These are phyloP conservation scores for Platalea minor DNA, from an alignment of 2,797 vertebrate species.

Conservation along the genomic window DNA sequence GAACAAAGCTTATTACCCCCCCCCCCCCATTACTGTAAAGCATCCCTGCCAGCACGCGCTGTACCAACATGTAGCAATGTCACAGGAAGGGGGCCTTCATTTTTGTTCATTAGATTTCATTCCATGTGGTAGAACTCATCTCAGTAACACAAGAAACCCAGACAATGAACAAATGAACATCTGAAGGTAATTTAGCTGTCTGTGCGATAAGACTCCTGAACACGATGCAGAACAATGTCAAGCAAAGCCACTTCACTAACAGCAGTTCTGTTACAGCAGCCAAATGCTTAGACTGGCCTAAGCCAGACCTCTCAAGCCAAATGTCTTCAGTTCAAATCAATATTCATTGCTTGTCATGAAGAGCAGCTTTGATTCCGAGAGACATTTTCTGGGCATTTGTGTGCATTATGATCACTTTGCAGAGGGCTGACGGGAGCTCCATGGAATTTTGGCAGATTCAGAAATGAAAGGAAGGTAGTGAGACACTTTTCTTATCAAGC, in stretches of 20 bases:
- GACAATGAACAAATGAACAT: neutral
- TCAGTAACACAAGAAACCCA: neutral
- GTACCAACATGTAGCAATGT: neutral
- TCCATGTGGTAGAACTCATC: neutral
- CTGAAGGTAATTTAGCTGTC: neutral
- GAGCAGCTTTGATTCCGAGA: neutral
- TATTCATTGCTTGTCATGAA: neutral
- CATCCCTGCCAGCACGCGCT: neutral
- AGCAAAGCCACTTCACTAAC: neutral
- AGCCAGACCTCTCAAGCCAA: neutral
- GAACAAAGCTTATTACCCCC: neutral
- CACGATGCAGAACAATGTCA: neutral
- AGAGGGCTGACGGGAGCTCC: neutral
- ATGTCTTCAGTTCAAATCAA: neutral
- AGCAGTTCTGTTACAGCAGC: neutral
- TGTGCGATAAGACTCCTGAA: neutral
- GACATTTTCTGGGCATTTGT: neutral
- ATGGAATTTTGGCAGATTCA: neutral
- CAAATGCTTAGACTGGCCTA: neutral
- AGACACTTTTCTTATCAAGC: neutral
- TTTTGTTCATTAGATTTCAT: neutral
- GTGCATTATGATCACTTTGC: neutral
- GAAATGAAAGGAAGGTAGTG: neutral
- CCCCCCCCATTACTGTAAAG: neutral
- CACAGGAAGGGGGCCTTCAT: neutral